Conservation (phyloP, 2,888 invertebrate genomes). For the Neuroscelio doddi region DNA sequence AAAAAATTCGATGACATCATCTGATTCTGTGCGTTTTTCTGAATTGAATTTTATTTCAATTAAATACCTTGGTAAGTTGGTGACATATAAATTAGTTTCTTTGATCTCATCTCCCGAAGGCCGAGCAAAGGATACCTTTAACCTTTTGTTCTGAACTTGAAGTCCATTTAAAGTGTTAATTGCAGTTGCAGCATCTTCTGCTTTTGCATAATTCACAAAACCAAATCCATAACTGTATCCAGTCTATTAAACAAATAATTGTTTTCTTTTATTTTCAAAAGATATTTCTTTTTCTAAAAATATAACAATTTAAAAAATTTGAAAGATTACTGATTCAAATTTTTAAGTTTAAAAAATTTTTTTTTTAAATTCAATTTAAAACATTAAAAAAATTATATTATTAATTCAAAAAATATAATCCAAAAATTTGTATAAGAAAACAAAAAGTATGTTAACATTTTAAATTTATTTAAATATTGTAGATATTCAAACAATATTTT, state of each 20-base stretch:
- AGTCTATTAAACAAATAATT: slow-evolving; percentile 75
- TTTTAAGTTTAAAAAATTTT: too few species aligned
- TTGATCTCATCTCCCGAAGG: slow-evolving; percentile 94
- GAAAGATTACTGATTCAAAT: too few species aligned
- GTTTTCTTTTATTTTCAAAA: too few species aligned
- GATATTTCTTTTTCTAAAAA: neutral
- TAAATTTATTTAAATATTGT: too few species aligned
- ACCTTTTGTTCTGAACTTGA: slow-evolving; percentile 90
- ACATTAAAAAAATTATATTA: too few species aligned
- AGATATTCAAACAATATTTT: too few species aligned
- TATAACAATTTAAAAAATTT: too few species aligned
- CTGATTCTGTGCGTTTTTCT: too few species aligned
- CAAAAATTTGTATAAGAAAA: too few species aligned
- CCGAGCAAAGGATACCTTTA: slow-evolving; percentile 95
- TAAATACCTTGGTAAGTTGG: slow-evolving; percentile 85
- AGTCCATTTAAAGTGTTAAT: slow-evolving; percentile 91
- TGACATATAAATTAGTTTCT: slow-evolving; percentile 94
- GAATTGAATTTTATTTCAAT: slow-evolving; percentile 11
- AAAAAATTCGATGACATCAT: slow-evolving; percentile 15
- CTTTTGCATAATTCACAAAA: slow-evolving; percentile 91
- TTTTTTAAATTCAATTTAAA: too few species aligned
- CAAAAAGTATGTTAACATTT: too few species aligned
- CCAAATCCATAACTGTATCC: slow-evolving; percentile 98
- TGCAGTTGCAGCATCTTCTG: slow-evolving; percentile 89
- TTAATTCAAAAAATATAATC: too few species aligned